Conservation (phyloP, 2,888 invertebrate genomes). For the Aleiodes leptofemur region DNA sequence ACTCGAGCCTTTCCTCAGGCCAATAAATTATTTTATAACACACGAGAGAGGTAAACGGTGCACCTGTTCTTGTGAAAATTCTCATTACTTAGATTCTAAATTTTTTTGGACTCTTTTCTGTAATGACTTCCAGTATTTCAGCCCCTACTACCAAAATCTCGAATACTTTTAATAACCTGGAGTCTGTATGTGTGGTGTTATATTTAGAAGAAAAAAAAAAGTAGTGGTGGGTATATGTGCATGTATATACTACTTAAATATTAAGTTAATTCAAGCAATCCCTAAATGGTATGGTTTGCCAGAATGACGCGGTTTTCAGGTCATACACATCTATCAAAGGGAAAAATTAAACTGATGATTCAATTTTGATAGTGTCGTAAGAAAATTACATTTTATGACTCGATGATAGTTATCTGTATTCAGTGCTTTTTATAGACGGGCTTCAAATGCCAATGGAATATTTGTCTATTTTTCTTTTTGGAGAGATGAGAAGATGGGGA, state of each 20-base stretch:
- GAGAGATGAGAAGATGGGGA: neutral
- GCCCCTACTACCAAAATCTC: constrained; percentile 56
- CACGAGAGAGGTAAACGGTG: neutral
- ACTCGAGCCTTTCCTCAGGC: too few species aligned
- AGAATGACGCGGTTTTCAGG: constrained; percentile 22
- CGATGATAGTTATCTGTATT: constrained; percentile 24
- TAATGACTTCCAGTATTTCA: constrained; percentile 19
- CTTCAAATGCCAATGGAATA: neutral
- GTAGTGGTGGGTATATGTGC: constrained; percentile 4
- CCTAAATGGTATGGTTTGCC: constrained; percentile 44
- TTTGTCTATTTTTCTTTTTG: neutral
- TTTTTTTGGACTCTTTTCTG: neutral
- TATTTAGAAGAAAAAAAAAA: constrained; percentile 64
- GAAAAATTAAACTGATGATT: constrained; percentile 25
- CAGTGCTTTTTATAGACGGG: constrained; percentile 21
- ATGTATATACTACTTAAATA: constrained; percentile 42
- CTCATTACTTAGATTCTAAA: constrained; percentile 1
- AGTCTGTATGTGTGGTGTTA: constrained; percentile 69
- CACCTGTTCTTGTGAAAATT: constrained; percentile 13
- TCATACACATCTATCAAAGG: neutral
- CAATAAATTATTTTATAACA: too few species aligned
- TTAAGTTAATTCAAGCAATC: constrained; percentile 37
- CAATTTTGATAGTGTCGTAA: constrained; percentile 32
- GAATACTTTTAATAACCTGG: constrained; percentile 74
- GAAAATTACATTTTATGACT: constrained; percentile 16